phyloP scores from a whole-genome alignment of 2,888 invertebrate genomes.

The Pseudanteris insignis region DNA sequence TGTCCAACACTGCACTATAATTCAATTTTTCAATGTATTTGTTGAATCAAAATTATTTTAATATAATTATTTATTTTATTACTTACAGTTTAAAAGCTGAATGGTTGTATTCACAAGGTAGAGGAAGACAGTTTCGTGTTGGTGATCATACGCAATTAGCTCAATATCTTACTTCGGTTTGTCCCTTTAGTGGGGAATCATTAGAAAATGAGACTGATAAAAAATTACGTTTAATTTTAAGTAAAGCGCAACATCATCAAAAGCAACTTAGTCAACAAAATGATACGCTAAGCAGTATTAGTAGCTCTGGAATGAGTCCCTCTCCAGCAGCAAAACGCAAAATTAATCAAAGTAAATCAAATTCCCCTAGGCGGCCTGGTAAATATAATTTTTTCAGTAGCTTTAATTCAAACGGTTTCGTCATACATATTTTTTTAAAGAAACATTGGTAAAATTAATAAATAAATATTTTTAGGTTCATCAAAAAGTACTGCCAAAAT shows the following conservation, averaged over 20 bases:
- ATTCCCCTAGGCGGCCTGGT: slow-evolving; percentile 68
- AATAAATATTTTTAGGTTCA: no score
- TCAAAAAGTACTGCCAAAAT: slow-evolving; percentile 56
- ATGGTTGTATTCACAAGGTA: slow-evolving; percentile 95
- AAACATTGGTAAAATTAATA: no score
- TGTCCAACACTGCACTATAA: no score
- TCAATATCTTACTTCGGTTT: slow-evolving; percentile 84
- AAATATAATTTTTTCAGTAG: no score
- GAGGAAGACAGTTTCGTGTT: slow-evolving; percentile 85
- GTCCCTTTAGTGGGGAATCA: slow-evolving; percentile 84
- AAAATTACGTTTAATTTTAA: slow-evolving; percentile 84
- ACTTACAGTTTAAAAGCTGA: slow-evolving; percentile 85
- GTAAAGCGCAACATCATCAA: slow-evolving; percentile 91
- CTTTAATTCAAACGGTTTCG: no score
- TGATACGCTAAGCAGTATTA: slow-evolving; percentile 54
- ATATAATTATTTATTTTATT: no score
- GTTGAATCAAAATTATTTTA: not conserved
- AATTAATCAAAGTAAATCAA: slow-evolving; percentile 65
- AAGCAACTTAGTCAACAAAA: slow-evolving; percentile 81
- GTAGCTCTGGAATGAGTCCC: slow-evolving; percentile 62
- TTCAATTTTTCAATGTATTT: no score
- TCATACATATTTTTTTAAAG: no score
- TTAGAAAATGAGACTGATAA: slow-evolving; percentile 87
- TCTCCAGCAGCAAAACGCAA: slow-evolving; percentile 68
- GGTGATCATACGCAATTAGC: slow-evolving; percentile 85